Evolutionary conservation across 2,113 vertebrate species (phyloP), one percentile per base, ranked within the genome.

Genomic region (Cynopterus brachyotis): DNA sequence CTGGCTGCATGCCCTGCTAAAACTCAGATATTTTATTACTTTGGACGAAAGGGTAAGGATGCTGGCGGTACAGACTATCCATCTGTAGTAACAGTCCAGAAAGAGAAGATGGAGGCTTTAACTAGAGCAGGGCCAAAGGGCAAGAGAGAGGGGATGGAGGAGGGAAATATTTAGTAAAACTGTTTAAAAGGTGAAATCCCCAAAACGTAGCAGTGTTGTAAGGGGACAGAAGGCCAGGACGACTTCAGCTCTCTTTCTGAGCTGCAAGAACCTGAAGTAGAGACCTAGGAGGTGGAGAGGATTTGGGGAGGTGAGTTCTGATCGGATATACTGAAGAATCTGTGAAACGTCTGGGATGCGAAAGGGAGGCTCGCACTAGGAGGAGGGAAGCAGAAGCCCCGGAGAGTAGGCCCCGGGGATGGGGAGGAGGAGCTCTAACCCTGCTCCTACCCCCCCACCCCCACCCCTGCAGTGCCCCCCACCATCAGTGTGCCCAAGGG

Each of bases 401-500:
- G 30, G 3, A 4, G 47, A n/a, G 11, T 79, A 66, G 62, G 42
- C 6, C 2, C 50, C 15, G 50, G 50, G 3, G 50, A 50, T 17
- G 50, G 50, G 50, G 50, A 0, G 2, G 37, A 50, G 78, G 28
- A 28, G 7, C 35, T n/a, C 95, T 86, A 24, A 87, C 47, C 55
- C 19, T 0, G 19, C 8, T 57, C 20, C 45, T 37, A 4, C 3
- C 3, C 1, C 2, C n/a, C 40, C 22, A 37, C 9, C 26, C 50
- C 30, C 1, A 4, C 17, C n/a, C 72, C 80, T 50, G 3, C 96
- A 99, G 99, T 99, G 60, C 99, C 99, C 15, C 99, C 99, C 12
- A 98, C 99, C 59, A 98, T 99, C 98, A 98, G 98, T 1, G 99
- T 99, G 26, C 99, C 99, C n/a, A 98, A 99, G 30, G 99, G 99